Conservation (phyloP, 2,888 invertebrate species). For the Lepidonotus clava region DNA sequence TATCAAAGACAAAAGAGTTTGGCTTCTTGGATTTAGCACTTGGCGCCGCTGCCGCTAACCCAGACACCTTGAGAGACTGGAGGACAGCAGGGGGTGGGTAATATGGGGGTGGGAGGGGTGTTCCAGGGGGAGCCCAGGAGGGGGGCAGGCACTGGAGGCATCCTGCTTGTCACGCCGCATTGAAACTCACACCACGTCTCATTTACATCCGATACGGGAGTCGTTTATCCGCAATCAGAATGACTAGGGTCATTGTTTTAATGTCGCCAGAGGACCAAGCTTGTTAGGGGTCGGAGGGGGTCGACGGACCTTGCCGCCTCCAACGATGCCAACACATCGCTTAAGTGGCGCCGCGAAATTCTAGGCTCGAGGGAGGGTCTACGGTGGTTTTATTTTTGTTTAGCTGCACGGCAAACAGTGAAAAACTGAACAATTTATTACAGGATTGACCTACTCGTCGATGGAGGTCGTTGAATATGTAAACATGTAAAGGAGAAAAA, state of each 20-base stretch:
- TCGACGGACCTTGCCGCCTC: not conserved
- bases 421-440: too few species aligned
- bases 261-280: not conserved
- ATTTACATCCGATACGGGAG: not conserved
- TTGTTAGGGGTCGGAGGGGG: not conserved
- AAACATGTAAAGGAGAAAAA: too few species aligned
- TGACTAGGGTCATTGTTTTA: not conserved
- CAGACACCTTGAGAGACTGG: too few species aligned
- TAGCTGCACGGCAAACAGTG: too few species aligned
- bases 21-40: not conserved
- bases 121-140: not conserved
- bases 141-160: not conserved
- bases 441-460: too few species aligned
- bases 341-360: too few species aligned
- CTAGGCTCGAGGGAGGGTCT: too few species aligned
- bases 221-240: slow-evolving; percentile 1
- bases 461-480: too few species aligned
- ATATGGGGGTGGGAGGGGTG: not conserved
- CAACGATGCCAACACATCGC: too few species aligned
- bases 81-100: not conserved
- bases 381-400: too few species aligned
- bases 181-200: not conserved
- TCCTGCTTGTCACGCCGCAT: not conserved
- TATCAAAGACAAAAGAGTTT: not conserved
- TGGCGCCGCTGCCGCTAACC: not conserved